These are phyloP conservation scores for Pygocentrus nattereri DNA, from an alignment of 2,797 vertebrate genomes.

Conservation along the genomic window DNA sequence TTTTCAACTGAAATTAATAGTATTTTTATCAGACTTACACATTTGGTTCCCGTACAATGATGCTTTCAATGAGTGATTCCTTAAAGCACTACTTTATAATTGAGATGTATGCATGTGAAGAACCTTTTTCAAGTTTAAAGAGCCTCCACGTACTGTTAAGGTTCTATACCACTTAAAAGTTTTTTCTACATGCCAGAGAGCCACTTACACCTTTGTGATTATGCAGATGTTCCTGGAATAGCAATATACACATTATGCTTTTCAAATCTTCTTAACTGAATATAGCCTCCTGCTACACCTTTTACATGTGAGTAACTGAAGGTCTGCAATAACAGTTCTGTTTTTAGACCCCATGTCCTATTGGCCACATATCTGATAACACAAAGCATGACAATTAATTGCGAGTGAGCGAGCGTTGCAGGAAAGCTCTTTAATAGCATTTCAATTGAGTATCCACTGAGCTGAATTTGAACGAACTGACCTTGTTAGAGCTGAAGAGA, in stretches of 20 bases:
- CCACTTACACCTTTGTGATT: background rate
- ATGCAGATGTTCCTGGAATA: background rate
- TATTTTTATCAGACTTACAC: too few relatives aligned
- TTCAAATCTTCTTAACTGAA: background rate
- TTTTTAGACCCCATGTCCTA: constrained; percentile 18
- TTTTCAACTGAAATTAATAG: too few relatives aligned
- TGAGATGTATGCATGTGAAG: too few relatives aligned
- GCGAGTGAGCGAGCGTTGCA: constrained; percentile 18
- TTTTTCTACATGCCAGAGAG: too few relatives aligned
- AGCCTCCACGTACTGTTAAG: background rate
- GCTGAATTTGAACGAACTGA: constrained; percentile 14
- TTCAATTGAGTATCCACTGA: constrained; percentile 25
- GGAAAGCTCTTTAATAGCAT: constrained; percentile 27
- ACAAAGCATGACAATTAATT: constrained; percentile 9
- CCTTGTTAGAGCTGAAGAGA: constrained; percentile 14
- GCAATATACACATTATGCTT: background rate
- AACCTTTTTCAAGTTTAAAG: background rate
- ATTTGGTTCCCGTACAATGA: too few relatives aligned
- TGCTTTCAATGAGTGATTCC: too few relatives aligned
- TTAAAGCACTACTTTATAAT: too few relatives aligned
- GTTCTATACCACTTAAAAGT: background rate
- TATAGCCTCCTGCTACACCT: background rate
- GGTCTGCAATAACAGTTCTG: constrained; percentile 2
- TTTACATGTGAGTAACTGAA: background rate
- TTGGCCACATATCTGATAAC: constrained; percentile 29